Percentiles rank a stretch among this genome's conserved stretches.
Evolutionary conservation across 1,140 invertebrate genomes (phyloP).

Genomic region (Plectrocnemia conspersa): DNA sequence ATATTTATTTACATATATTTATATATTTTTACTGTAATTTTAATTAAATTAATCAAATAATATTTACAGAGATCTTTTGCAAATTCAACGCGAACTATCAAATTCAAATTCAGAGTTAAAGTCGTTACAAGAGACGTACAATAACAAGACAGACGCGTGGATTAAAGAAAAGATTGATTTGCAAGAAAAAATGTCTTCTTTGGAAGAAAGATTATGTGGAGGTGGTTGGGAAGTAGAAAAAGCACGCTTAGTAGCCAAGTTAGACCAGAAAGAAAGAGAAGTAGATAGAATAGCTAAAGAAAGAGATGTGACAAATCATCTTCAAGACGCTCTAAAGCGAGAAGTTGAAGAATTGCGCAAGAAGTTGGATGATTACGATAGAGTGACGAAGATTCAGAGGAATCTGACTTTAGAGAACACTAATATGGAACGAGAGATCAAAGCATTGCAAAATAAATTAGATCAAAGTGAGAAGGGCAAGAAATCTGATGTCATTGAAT

Average conservation of each 20-base stretch:
- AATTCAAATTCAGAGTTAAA: slow-evolving; percentile 62
- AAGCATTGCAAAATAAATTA: slow-evolving; percentile 64
- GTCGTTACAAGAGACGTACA: slow-evolving; percentile 63
- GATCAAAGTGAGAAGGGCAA: slow-evolving; percentile 73
- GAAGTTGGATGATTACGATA: slow-evolving; percentile 81
- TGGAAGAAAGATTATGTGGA: slow-evolving; percentile 58
- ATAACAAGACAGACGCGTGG: slow-evolving; percentile 65
- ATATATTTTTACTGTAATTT: neutral
- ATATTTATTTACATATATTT: slow-evolving; percentile 28
- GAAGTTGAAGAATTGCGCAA: slow-evolving; percentile 68
- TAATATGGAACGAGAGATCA: slow-evolving; percentile 69
- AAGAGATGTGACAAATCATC: slow-evolving; percentile 57
- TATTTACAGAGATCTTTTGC: slow-evolving; percentile 43
- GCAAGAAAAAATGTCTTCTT: slow-evolving; percentile 63
- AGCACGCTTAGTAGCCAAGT: slow-evolving; percentile 59
- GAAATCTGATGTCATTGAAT: slow-evolving; percentile 77
- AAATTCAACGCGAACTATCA: slow-evolving; percentile 54
- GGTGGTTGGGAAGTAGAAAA: slow-evolving; percentile 59
- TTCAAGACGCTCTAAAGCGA: slow-evolving; percentile 44
- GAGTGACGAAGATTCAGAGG: slow-evolving; percentile 74
- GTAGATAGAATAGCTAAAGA: slow-evolving; percentile 69
- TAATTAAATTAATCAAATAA: neutral
- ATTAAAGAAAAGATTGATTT: slow-evolving; percentile 68
- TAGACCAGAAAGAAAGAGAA: slow-evolving; percentile 72
- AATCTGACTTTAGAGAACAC: slow-evolving; percentile 70